Base-by-base conservation (phyloP, 1,140 invertebrate genomes). In the Drosophila elegans region DNA sequence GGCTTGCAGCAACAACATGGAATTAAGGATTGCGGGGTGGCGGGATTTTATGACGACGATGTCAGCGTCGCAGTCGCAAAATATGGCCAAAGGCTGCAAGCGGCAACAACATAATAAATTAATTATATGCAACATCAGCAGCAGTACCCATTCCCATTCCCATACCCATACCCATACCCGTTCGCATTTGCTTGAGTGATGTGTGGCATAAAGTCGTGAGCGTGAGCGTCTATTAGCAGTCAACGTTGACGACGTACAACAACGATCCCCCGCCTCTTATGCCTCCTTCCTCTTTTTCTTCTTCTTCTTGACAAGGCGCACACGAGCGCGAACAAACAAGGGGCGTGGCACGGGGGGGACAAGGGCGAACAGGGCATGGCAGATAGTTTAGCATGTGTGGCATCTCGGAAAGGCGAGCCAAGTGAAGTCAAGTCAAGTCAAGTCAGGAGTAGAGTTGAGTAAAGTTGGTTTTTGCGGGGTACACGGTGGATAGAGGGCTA, bases 51-150 rank as follows among this genome's bases (percentile, higher is more conserved):
- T 7, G 46, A 62, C 38, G 60, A 45, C 45, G 60, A 54, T 63
- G 34, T 7, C 57, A 56, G 49, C 55, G 72, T 68, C 59, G 80
- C 79, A 78, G 72, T 68, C 63, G 80, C 79, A 78, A 78, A 78
- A 75, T 79, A 83, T 83, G 71, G 77, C 72, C 76, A 62, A 73
- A 80, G 76, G 72, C 81, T 86, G 78, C 72, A 44, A 48, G 82
- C 74, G 74, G 78, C 85, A 89, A 89, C 80, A 84, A 90, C 84
- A 90, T 84, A 89, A 89, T 89, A 89, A 89, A 90, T 89, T 89
- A 89, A 89, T 89, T 89, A 89, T 90, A 90, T 89, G 85, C 84
- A 89, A 89, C 84, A 89, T 89, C 85, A 84, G 75, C 77, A 80
- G 63, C 83, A 55, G 44, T 53, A 39, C 21, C 25, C 29, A 7